A percentile compares a stretch with the other conserved stretches of the same genome.
These are phyloP conservation scores for Colossoma macropomum DNA, from an alignment of 2,113 vertebrate species.

Conservation along the genomic window DNA sequence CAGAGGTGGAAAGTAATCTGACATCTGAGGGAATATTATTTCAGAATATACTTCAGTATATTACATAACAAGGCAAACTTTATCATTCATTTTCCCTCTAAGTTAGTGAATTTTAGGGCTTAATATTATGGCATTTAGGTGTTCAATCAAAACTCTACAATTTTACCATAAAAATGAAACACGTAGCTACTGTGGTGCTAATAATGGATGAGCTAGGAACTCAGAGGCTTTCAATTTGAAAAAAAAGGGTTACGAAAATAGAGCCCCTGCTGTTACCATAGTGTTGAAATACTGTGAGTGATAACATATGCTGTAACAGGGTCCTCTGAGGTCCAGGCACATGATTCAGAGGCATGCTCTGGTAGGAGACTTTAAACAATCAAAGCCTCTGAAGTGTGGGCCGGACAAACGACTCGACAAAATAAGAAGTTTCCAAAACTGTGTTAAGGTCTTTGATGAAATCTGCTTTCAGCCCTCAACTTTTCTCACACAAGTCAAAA, in stretches of 20 bases:
- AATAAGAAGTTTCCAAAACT: slow-evolving; percentile 16
- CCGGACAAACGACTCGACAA: slow-evolving; percentile 29
- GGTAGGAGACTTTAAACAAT: slow-evolving; percentile 46
- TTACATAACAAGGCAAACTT: no score
- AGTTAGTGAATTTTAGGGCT: no score
- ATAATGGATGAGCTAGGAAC: not conserved
- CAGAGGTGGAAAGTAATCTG: not conserved
- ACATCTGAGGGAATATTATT: not conserved
- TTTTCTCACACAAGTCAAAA: not conserved
- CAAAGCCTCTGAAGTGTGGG: slow-evolving; percentile 18
- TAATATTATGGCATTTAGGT: not conserved
- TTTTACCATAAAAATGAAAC: not conserved
- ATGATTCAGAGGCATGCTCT: slow-evolving; percentile 37
- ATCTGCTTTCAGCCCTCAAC: not conserved
- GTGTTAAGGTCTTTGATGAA: not conserved
- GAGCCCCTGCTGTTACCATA: slow-evolving; percentile 17
- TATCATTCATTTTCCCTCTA: no score
- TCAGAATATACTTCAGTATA: no score
- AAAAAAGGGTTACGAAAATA: slow-evolving; percentile 28
- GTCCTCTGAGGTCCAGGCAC: slow-evolving; percentile 20
- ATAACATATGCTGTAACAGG: slow-evolving; percentile 42
- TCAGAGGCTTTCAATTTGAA: not conserved
- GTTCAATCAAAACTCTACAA: not conserved
- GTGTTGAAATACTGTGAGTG: slow-evolving; percentile 37
- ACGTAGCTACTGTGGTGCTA: not conserved